These are phyloP conservation scores for Caenorhabditis afra DNA, from an alignment of 2,888 invertebrate genomes.

Conservation along the genomic window DNA sequence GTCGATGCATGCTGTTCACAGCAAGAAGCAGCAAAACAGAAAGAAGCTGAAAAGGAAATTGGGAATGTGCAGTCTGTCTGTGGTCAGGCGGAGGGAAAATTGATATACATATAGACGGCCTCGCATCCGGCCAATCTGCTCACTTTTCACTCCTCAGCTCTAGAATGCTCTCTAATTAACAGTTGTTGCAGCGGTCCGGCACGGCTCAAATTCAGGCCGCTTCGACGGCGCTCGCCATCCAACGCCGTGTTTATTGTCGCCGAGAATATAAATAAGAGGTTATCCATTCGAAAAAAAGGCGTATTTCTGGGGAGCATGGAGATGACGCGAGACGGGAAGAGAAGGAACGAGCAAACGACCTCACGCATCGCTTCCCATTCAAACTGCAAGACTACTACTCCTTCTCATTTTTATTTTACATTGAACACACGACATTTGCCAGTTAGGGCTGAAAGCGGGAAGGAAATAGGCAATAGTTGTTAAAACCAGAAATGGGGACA, in stretches of 20 bases:
- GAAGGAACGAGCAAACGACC: slow-evolving; percentile 37
- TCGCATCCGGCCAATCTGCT: slow-evolving; percentile 56
- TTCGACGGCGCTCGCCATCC: too few species aligned
- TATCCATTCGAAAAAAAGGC: slow-evolving; percentile 30
- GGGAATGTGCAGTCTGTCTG: slow-evolving; percentile 17
- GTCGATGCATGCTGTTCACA: too few species aligned
- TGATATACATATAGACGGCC: slow-evolving; percentile 45
- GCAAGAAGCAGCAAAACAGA: not conserved
- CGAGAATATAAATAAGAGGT: slow-evolving; percentile 29
- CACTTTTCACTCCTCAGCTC: slow-evolving; percentile 38
- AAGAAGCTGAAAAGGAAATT: slow-evolving; percentile 14
- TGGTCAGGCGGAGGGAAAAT: slow-evolving; percentile 7
- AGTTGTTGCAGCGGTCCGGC: slow-evolving; percentile 6
- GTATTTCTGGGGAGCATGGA: slow-evolving; percentile 41
- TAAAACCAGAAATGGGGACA: too few species aligned
- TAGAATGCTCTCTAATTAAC: slow-evolving; percentile 40
- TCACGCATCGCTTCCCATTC: slow-evolving; percentile 33
- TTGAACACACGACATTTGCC: too few species aligned
- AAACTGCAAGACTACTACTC: slow-evolving; percentile 6
- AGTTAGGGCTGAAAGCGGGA: too few species aligned
- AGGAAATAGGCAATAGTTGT: too few species aligned
- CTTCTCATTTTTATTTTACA: too few species aligned
- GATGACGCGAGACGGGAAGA: slow-evolving; percentile 15
- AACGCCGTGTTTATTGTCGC: slow-evolving; percentile 1
- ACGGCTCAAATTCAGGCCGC: slow-evolving; percentile 37